These are phyloP conservation scores for Hydractinia symbiolongicarpus DNA, from an alignment of 30 jellyfish, hydroid and myxozoan genomes.

Conservation along the genomic window DNA sequence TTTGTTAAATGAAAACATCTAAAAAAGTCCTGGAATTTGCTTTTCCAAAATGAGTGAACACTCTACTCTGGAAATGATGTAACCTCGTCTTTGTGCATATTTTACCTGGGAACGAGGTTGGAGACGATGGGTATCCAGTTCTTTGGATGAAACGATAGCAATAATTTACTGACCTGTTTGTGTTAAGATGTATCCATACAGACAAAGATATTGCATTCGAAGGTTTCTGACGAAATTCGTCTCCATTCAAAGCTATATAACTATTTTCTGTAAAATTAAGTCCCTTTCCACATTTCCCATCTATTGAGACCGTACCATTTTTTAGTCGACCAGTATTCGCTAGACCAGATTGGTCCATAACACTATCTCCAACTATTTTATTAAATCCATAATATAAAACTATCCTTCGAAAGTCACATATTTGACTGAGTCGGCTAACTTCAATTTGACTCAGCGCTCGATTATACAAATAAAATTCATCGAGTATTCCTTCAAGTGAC, in stretches of 20 bases:
- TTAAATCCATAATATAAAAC: conserved; percentile 60
- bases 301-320: conserved; percentile 44
- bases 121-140: too few species aligned
- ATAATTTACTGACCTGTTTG: conserved; percentile 59
- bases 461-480: conserved; percentile 66
- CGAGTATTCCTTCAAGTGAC: conserved; percentile 66
- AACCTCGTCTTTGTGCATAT: too few species aligned
- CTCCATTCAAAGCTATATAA: conserved; percentile 54
- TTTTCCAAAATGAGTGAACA: too few species aligned
- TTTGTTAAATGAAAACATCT: too few species aligned
- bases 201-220: conserved; percentile 69
- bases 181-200: conserved; percentile 71
- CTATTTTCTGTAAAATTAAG: conserved; percentile 54
- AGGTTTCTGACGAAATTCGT: conserved; percentile 72
- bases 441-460: conserved; percentile 57
- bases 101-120: too few species aligned
- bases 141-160: too few species aligned
- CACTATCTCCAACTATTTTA: conserved; percentile 29
- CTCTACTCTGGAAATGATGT: too few species aligned
- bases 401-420: conserved; percentile 76
- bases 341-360: conserved; percentile 79
- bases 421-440: conserved; percentile 69
- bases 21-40: too few species aligned
- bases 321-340: conserved; percentile 53
- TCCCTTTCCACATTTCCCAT: conserved; percentile 75